These are phyloP conservation scores for Anabacerthia variegaticeps DNA, from an alignment of 2,797 vertebrate species.

Conservation along the genomic window DNA sequence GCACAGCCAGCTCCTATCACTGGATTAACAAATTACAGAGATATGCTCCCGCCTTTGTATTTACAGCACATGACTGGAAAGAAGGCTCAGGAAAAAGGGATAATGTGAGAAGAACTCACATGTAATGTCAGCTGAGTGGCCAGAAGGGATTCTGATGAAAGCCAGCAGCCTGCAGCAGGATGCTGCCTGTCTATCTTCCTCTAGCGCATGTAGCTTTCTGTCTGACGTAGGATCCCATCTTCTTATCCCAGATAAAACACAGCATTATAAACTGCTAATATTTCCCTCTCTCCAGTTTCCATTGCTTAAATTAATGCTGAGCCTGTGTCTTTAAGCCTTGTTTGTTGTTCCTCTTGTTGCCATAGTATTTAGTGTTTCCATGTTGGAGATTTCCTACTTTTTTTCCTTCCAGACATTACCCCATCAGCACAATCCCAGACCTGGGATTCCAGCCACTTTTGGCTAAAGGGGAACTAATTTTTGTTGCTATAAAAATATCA, in stretches of 20 bases:
- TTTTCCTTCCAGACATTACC: conserved; percentile 70
- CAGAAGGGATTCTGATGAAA: conserved; percentile 6
- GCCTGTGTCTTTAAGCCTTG: conserved; percentile 30
- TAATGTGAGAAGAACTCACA: conserved; percentile 10
- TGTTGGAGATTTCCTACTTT: conserved; percentile 53
- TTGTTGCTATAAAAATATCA: conserved; percentile 47
- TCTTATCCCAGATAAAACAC: not conserved
- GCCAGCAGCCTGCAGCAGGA: not conserved
- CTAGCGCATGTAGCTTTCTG: rapidly evolving
- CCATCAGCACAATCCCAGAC: conserved; percentile 73
- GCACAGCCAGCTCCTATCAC: not conserved
- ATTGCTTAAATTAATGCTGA: not conserved
- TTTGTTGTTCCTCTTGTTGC: conserved; percentile 73
- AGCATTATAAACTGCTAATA: not conserved
- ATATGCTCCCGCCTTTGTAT: not conserved
- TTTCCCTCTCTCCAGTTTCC: conserved; percentile 26
- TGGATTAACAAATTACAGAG: conserved; percentile 18
- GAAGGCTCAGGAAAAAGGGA: not conserved
- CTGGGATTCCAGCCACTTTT: conserved; percentile 58
- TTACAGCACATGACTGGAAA: conserved; percentile 35
- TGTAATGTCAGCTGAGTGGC: not conserved
- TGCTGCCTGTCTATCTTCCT: not conserved
- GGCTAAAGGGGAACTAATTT: conserved; percentile 62
- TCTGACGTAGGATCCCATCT: not conserved
- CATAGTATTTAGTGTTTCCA: conserved; percentile 71